Conservation (phyloP, 1,140 invertebrate genomes). For the Adelges cooleyi region DNA sequence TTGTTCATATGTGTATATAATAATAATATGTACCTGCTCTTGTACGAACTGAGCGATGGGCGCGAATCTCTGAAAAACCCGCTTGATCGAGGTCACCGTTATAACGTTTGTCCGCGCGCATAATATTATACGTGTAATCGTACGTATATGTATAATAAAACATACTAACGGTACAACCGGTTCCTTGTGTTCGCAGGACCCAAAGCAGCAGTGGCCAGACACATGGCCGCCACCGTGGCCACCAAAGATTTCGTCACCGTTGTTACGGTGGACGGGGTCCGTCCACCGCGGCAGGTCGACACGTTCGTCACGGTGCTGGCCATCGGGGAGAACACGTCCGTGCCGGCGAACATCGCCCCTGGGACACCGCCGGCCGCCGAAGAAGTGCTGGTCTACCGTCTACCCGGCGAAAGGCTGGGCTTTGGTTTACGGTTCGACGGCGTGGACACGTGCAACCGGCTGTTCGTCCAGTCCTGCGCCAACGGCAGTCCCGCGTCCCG, state of each 20-base stretch:
- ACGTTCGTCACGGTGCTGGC: constrained; percentile 42
- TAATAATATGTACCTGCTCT: no score
- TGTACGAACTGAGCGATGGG: no score
- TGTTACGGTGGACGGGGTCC: constrained; percentile 45
- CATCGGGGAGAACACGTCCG: constrained; percentile 38
- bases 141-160: no score
- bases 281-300: constrained; percentile 36
- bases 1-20: no score
- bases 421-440: constrained; percentile 87
- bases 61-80: no score
- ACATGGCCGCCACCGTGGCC: neutral
- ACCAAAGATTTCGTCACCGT: constrained; percentile 52
- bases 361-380: constrained; percentile 42
- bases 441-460: constrained; percentile 57
- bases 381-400: constrained; percentile 64
- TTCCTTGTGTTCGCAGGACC: no score
- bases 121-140: no score
- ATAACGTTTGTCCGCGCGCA: no score
- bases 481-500: constrained; percentile 74
- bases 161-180: no score
- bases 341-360: constrained; percentile 33
- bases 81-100: no score
- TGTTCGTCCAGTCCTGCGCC: constrained; percentile 82
- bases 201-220: no score
- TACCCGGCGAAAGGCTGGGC: constrained; percentile 78